A percentile compares a stretch with the other conserved stretches of the same genome.
These are phyloP conservation scores for Lasioglossum leucozonium DNA, from an alignment of 2,888 invertebrate species.

Conservation along the genomic window DNA sequence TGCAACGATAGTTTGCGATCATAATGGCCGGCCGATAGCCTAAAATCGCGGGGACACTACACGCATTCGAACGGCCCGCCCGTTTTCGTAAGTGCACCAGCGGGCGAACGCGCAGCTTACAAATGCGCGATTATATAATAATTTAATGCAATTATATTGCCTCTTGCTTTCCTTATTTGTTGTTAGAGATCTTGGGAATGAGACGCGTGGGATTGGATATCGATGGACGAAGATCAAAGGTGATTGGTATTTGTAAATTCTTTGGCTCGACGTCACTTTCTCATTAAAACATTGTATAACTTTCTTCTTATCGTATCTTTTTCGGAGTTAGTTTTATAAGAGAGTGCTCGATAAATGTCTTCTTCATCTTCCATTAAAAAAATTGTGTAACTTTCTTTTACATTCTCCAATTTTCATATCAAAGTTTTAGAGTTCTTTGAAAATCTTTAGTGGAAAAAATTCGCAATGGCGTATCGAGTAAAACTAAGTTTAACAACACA, in stretches of 20 bases:
- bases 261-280: background rate
- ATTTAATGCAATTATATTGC: background rate
- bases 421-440: background rate
- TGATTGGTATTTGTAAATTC: background rate
- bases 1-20: slow-evolving; percentile 3
- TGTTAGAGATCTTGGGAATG: background rate
- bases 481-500: too few relatives aligned
- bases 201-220: background rate
- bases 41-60: background rate
- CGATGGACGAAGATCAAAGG: background rate
- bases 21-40: slow-evolving; percentile 4
- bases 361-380: background rate
- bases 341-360: background rate
- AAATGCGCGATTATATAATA: slow-evolving; percentile 41
- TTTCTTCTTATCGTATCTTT: background rate
- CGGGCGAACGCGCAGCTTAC: background rate
- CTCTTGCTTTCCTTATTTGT: slow-evolving; percentile 19
- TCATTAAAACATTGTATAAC: background rate
- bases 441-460: background rate
- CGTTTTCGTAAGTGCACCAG: slow-evolving; percentile 1
- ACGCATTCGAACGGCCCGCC: background rate
- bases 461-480: too few relatives aligned
- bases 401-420: background rate
- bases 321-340: background rate
- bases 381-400: background rate